Evolutionary conservation across 64 coral and sea anemone genomes (phyloP).

Genomic region (Anthopleura sola): DNA sequence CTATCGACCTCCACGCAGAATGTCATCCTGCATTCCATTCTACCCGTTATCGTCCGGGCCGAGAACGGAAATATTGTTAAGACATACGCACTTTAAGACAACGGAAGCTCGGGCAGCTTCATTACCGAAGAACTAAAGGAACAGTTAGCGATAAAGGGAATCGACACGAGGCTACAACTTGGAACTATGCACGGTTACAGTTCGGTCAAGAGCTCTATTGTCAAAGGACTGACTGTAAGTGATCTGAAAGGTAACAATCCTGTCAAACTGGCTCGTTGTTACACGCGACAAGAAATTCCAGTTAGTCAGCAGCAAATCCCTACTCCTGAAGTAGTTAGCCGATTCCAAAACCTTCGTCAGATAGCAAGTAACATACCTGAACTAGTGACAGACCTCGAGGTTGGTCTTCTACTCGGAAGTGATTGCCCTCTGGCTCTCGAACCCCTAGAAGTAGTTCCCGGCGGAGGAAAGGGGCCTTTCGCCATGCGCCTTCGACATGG

Average conservation of each 20-base stretch:
- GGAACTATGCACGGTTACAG: constrained; percentile 63
- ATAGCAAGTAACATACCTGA: no score
- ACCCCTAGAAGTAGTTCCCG: no score
- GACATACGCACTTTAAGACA: constrained; percentile 66
- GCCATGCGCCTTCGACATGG: no score
- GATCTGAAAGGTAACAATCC: constrained; percentile 43
- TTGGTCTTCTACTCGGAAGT: no score
- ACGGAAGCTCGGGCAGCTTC: constrained; percentile 58
- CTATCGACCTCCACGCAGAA: neutral
- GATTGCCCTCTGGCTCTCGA: no score
- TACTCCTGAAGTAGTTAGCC: constrained; percentile 35
- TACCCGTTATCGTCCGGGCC: constrained; percentile 50
- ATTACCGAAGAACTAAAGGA: constrained; percentile 54
- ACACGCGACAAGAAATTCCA: constrained; percentile 58
- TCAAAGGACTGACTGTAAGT: constrained; percentile 44
- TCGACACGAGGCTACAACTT: constrained; percentile 45
- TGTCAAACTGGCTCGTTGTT: constrained; percentile 41
- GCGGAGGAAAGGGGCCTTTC: no score
- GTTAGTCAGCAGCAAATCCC: constrained; percentile 53
- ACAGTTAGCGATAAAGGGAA: constrained; percentile 28
- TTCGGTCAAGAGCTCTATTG: constrained; percentile 32
- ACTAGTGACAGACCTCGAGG: no score
- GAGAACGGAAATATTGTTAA: constrained; percentile 26
- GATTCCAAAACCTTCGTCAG: neutral
- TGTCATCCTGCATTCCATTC: constrained; percentile 47